Percentiles rank a stretch among this genome's conserved stretches.
Evolutionary conservation across 2,113 vertebrate genomes (phyloP).

Genomic region (Trogon melanurus): DNA sequence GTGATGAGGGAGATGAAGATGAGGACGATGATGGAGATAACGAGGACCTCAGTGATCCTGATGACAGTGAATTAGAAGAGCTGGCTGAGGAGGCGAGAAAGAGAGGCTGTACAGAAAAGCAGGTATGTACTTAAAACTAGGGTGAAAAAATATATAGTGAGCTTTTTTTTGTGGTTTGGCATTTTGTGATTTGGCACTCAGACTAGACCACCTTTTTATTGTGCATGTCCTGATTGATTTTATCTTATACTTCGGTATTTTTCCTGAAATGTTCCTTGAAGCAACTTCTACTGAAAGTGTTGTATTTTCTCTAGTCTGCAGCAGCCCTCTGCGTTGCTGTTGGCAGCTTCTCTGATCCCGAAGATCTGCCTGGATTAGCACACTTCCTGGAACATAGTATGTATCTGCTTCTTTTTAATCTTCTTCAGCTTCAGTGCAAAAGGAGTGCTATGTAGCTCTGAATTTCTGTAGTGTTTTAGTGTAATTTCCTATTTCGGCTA

Average conservation of each 20-base stretch:
- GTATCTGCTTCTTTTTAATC: slow-evolving; percentile 44
- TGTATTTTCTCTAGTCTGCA: slow-evolving; percentile 84
- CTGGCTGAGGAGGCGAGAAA: slow-evolving; percentile 77
- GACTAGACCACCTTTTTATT: neutral
- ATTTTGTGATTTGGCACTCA: neutral
- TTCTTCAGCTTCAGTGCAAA: neutral
- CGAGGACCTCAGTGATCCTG: slow-evolving; percentile 74
- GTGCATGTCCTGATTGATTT: neutral
- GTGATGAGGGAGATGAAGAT: slow-evolving; percentile 78
- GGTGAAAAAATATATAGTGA: neutral
- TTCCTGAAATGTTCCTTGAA: slow-evolving; percentile 8
- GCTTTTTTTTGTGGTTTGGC: neutral
- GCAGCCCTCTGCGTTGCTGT: slow-evolving; percentile 93
- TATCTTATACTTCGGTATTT: neutral
- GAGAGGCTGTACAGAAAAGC: slow-evolving; percentile 87
- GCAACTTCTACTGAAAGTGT: slow-evolving; percentile 41
- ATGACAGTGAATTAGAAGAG: slow-evolving; percentile 81
- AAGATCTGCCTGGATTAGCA: slow-evolving; percentile 93
- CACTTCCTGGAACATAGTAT: slow-evolving; percentile 99
- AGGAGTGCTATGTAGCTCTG: neutral
- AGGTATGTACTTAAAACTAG: slow-evolving; percentile 76
- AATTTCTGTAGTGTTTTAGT: neutral
- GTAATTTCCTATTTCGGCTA: neutral
- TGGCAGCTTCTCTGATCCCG: slow-evolving; percentile 96
- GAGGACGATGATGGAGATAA: slow-evolving; percentile 78